Conservation (phyloP, 2,113 vertebrate species). For the Jacana jacana region DNA sequence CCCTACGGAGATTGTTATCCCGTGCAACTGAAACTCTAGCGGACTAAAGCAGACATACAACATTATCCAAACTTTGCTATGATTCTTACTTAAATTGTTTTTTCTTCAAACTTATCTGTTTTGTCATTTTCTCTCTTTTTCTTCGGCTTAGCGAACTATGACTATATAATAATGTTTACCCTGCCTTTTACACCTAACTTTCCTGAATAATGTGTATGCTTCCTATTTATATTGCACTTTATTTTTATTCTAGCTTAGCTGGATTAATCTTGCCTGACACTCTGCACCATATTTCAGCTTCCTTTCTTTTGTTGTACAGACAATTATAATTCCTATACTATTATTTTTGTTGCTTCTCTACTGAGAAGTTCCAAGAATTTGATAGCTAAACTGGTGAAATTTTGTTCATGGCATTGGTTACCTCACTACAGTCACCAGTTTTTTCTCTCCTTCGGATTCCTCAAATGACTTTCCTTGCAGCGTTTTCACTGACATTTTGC, state of each 20-base stretch:
- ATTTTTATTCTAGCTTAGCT: neutral
- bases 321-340: neutral
- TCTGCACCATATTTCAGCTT: neutral
- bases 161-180: neutral
- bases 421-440: neutral
- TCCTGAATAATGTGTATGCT: neutral
- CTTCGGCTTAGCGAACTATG: neutral
- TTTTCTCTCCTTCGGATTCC: neutral
- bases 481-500: neutral
- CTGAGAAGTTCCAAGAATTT: neutral
- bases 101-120: neutral
- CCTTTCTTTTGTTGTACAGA: neutral
- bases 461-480: neutral
- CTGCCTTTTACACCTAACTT: neutral
- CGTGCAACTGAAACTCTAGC: constrained; percentile 39
- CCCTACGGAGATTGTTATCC: constrained; percentile 41
- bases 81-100: neutral
- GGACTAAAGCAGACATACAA: neutral
- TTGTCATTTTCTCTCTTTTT: neutral
- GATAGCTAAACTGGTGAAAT: neutral
- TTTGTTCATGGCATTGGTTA: neutral
- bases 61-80: neutral
- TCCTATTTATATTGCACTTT: neutral
- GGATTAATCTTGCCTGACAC: neutral
- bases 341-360: neutral